Base-by-base conservation (phyloP, 2,797 vertebrate genomes). In the Typhlichthys subterraneus region DNA sequence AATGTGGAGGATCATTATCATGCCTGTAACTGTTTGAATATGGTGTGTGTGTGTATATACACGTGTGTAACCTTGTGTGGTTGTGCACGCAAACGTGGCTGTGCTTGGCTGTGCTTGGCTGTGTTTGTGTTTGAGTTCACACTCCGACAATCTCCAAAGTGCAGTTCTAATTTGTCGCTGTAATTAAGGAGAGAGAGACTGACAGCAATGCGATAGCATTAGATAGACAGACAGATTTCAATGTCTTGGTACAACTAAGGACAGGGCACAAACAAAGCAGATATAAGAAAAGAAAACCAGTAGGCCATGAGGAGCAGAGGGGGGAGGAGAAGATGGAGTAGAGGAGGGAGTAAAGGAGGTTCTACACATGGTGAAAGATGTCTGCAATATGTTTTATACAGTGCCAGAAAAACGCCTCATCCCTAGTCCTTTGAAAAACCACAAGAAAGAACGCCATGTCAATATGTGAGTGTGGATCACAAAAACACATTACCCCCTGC, bases 1-100 rank as follows among this genome's bases (percentile, higher is more conserved):
- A 52, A 69, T 73, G 61, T 65, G 72, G 68, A 47, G 67, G 45
- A 55, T 72, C 48, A 80, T 84, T 72, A 77, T 71, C 61, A 73
- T 68, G 48, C 51, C 19, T 46, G 11, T 61, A n/a, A 33, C 10
- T 52, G 14, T 70, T 7, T 46, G 13, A 13, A 31, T 61, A 46
- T 57, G 31, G 54, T 73, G 57, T 54, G 15, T 60, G 45, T 54
- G 57, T 48, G 45, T 42, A n/a, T 51, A 13, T 45, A 15, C 49
- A n/a, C 49, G 50, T 48, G 45, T 38, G 50, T 59, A 42, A 47
- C 19, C 47, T 42, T 61, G 52, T 45, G 46, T 49, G 45, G 10
- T 7, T 51, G 23, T 13, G 63, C 7, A 17, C 8, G 15, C n/a
- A 42, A 12, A 14, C 47, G 42, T 33, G 14, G 8, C 23, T 15